A percentile compares a stretch with the other conserved stretches of the same genome.
Evolutionary conservation across 2,888 invertebrate genomes (phyloP).

Genomic region (Agrochola circellaris): DNA sequence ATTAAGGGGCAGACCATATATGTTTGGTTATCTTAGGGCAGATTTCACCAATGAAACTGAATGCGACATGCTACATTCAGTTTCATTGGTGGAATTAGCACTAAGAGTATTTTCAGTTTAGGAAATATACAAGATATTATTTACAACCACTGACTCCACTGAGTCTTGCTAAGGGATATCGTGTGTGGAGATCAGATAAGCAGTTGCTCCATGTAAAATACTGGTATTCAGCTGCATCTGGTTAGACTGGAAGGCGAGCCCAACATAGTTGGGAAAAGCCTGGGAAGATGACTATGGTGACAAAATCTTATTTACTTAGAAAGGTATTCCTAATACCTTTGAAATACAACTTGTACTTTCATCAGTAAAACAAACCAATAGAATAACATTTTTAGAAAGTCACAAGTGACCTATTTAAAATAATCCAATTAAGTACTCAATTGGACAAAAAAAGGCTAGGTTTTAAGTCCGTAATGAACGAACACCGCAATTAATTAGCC

Average conservation of each 20-base stretch:
- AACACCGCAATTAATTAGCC: slow-evolving; percentile 20
- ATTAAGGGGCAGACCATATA: neutral
- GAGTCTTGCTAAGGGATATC: neutral
- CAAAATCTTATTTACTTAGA: neutral
- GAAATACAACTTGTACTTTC: neutral
- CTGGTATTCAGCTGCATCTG: neutral
- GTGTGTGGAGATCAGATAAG: neutral
- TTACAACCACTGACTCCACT: no score
- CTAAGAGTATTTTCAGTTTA: no score
- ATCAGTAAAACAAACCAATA: neutral
- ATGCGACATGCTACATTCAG: no score
- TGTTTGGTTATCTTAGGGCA: neutral
- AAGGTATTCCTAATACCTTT: no score
- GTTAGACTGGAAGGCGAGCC: neutral
- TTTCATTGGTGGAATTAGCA: no score
- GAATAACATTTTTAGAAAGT: slow-evolving; percentile 39
- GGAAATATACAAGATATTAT: neutral
- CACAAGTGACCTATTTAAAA: slow-evolving; percentile 34
- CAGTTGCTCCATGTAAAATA: neutral
- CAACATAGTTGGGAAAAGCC: neutral
- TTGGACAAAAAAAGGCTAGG: slow-evolving; percentile 18
- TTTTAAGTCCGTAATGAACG: neutral
- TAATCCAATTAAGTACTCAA: slow-evolving; percentile 39
- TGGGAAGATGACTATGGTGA: neutral
- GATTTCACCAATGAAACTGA: no score